Evolutionary conservation across 1,140 invertebrate species (phyloP), one percentile per base, ranked within the genome.

Genomic region (Fopius arisanus): DNA sequence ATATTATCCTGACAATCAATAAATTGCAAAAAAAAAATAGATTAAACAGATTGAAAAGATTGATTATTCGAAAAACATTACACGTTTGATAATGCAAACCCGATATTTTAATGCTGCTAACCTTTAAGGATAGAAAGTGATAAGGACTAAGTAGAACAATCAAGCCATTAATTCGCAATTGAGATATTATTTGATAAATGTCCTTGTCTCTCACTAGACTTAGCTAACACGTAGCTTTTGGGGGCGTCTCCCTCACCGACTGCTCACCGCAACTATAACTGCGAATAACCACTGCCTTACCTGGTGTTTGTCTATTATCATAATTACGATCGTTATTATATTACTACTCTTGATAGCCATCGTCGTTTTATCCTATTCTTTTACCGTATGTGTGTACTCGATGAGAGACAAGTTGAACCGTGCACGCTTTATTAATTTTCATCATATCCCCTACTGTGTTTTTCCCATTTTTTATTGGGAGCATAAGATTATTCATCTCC

Each of bases 231-330:
- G 87, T 88, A 88, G 86, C 86, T 88, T 88, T 84, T 83, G 84
- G 82, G 86, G 86, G 83, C 82, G 83, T 84, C 81, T 85, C 86
- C 85, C 86, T 86, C 86, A 86, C 85, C 54, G 76, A 88, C 87
- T 88, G 87, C 87, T 87, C 87, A 88, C 87, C 87, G 87, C 87
- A 88, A 88, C 87, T 88, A 88, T 88, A 88, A 88, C 87, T 86
- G 83, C 84, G 84, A 87, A 88, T 88, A 88, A 88, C 86, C 87
- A 88, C 86, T 88, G 86, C 86, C 86, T 88, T 86, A 86, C 82
- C 83, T 88, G 87, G 87, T 88, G 86, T 88, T 86, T 88, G 86
- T 88, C 80, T 87, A 84, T 83, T 83, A 85, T 83, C 79, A 84
- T 81, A 83, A 81, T 77, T 78, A 76, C 59, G 74, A 74, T 80